These are phyloP conservation scores for Bradypus variegatus DNA, from an alignment of 2,797 vertebrate species.

Conservation along the genomic window DNA sequence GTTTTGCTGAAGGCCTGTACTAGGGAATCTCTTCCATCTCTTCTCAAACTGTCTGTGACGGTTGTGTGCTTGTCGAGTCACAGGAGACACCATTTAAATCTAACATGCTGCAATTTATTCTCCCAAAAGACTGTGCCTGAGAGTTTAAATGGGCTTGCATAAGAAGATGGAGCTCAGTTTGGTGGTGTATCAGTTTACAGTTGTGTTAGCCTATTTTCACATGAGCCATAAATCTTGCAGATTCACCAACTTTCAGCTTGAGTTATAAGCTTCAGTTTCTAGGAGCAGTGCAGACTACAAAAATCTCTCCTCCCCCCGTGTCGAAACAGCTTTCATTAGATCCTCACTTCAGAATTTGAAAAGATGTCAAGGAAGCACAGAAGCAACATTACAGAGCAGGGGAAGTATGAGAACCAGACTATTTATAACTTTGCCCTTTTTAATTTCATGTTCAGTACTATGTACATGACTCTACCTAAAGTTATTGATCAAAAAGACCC, in stretches of 20 bases:
- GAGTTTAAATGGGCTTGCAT: not conserved
- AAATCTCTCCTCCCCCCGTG: not conserved
- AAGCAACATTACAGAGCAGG: not conserved
- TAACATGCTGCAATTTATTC: not conserved
- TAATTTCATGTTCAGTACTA: not conserved
- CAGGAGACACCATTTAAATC: not conserved
- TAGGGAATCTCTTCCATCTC: not conserved
- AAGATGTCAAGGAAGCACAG: not conserved
- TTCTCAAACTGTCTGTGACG: not conserved
- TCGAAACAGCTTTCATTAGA: not conserved
- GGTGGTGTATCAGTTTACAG: not conserved
- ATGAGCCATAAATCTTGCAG: not conserved
- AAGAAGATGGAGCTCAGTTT: not conserved
- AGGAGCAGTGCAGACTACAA: not conserved
- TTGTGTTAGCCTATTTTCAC: not conserved
- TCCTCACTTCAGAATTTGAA: not conserved
- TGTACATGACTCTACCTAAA: not conserved
- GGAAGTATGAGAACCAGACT: not conserved
- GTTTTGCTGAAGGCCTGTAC: not conserved
- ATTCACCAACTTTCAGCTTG: not conserved
- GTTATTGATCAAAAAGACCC: not conserved
- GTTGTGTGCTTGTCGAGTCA: not conserved
- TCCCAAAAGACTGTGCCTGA: not conserved
- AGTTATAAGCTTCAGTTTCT: not conserved
- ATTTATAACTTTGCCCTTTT: conserved; percentile 53